phyloP scores from a whole-genome alignment of 2,888 invertebrate genomes.

The Anagyrus pseudococci region DNA sequence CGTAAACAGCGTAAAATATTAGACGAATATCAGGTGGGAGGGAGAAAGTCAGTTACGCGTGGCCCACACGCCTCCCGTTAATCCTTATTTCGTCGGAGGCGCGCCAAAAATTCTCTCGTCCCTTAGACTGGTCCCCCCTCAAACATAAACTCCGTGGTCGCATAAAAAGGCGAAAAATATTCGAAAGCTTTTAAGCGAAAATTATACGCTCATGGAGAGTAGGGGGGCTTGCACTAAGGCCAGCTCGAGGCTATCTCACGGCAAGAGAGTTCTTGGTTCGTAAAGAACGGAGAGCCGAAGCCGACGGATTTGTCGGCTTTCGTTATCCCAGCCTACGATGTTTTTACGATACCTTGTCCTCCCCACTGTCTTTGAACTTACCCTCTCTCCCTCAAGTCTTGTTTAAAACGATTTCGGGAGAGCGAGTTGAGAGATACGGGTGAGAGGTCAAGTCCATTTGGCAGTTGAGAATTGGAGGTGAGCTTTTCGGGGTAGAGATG shows the following conservation, averaged over 20 bases:
- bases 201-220: too few species aligned
- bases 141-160: too few species aligned
- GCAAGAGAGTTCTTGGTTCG: constrained; percentile 16
- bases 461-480: constrained; percentile 53
- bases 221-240: too few species aligned
- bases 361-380: not conserved
- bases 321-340: constrained; percentile 39
- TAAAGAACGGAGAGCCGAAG: constrained; percentile 28
- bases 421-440: not conserved
- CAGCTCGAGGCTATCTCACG: not conserved
- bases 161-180: constrained; percentile 31
- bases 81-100: too few species aligned
- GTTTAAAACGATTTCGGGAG: not conserved
- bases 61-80: too few species aligned
- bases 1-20: constrained; percentile 24
- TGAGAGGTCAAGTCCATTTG: constrained; percentile 57
- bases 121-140: too few species aligned
- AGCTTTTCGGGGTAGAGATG: constrained; percentile 49
- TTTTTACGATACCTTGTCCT: constrained; percentile 46
- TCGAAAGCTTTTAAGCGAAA: constrained; percentile 35
- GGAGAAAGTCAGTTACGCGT: too few species aligned
- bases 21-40: constrained; percentile 28
- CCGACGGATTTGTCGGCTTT: constrained; percentile 41
- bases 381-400: constrained; percentile 6
- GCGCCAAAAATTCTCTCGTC: too few species aligned